phyloP scores from a whole-genome alignment of 2,888 invertebrate genomes.

The Cyclophora punctaria region DNA sequence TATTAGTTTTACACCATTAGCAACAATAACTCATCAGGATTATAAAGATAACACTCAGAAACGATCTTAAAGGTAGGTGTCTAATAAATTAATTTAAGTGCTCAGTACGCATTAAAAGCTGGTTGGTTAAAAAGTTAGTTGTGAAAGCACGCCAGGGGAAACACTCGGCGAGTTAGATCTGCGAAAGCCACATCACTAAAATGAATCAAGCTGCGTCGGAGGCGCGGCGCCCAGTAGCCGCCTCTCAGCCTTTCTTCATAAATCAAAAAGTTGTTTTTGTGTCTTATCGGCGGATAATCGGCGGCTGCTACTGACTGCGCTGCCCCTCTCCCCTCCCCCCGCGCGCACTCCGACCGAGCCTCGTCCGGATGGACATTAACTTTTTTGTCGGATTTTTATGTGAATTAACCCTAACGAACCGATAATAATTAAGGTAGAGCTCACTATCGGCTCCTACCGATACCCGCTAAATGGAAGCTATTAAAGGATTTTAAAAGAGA shows the following conservation, averaged over 20 bases:
- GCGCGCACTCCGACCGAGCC: conserved; percentile 18
- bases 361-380: conserved; percentile 47
- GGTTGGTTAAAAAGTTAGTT: no score
- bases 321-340: conserved; percentile 28
- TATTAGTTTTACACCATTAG: no score
- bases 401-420: conserved; percentile 52
- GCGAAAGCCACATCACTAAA: conserved; percentile 33
- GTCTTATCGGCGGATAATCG: conserved; percentile 69
- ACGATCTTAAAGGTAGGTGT: no score
- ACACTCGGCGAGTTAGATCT: no score
- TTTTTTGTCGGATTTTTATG: conserved; percentile 52
- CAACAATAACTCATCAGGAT: no score
- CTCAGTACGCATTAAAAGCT: no score
- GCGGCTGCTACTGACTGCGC: conserved; percentile 61
- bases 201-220: conserved; percentile 26
- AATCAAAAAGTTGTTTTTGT: conserved; percentile 73
- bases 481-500: conserved; percentile 45
- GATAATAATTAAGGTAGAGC: conserved; percentile 37
- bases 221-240: conserved; percentile 66
- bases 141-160: no score
- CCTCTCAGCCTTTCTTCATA: conserved; percentile 65
- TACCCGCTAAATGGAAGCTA: conserved; percentile 45
- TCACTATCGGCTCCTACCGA: conserved; percentile 33
- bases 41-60: no score
- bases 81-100: no score